Evolutionary conservation across 2,888 invertebrate species (phyloP).

Genomic region (Drosophila greeni): DNA sequence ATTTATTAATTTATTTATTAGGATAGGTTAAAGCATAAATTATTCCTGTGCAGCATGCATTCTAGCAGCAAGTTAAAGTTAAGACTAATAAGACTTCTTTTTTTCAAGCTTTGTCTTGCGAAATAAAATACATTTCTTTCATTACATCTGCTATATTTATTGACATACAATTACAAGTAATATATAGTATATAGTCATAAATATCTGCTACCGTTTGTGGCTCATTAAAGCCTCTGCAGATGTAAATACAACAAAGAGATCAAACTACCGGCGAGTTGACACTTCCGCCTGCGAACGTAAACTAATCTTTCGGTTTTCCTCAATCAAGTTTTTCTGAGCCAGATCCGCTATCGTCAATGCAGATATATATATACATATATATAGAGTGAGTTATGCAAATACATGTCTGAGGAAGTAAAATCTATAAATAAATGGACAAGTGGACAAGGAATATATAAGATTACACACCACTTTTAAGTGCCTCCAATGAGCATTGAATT

Average conservation of each 20-base stretch:
- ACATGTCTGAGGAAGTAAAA: conserved; percentile 4
- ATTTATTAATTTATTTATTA: too few relatives aligned
- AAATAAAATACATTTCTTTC: not conserved
- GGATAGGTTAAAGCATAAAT: too few relatives aligned
- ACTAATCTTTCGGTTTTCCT: conserved; percentile 22
- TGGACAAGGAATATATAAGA: conserved; percentile 2
- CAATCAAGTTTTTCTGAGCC: conserved; percentile 18
- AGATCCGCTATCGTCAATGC: conserved; percentile 7
- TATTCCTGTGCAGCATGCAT: too few relatives aligned
- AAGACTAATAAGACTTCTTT: not conserved
- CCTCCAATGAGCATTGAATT: not conserved
- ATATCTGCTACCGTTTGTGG: not conserved
- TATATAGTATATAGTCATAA: not conserved
- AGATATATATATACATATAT: not conserved
- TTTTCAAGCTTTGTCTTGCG: not conserved
- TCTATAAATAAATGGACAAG: conserved; percentile 12
- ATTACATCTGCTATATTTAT: not conserved
- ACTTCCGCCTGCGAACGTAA: conserved; percentile 19
- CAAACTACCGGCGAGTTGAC: conserved; percentile 7
- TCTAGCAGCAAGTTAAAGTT: too few relatives aligned
- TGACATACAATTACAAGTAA: not conserved
- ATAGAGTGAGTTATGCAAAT: conserved; percentile 2
- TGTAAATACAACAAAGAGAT: conserved; percentile 11
- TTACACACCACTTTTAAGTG: conserved; percentile 1
- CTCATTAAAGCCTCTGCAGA: conserved; percentile 6